These are phyloP conservation scores for Acipenser transmontanus DNA, from an alignment of 2,797 vertebrate genomes.

Conservation along the genomic window DNA sequence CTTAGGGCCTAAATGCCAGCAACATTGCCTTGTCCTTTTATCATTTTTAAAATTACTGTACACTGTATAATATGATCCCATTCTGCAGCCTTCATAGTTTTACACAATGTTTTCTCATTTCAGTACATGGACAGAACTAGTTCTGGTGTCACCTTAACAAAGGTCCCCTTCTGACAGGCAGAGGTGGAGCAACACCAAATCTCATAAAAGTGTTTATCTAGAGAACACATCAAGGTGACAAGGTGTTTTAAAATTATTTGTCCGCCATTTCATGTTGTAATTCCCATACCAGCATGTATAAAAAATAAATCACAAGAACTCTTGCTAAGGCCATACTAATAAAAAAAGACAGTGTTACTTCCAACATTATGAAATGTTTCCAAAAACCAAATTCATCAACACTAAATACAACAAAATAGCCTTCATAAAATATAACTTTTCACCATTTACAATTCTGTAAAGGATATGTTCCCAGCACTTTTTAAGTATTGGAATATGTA, in stretches of 20 bases:
- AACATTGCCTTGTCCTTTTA: conserved; percentile 47
- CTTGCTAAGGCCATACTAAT: conserved; percentile 87
- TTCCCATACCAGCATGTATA: background rate
- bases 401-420: conserved; percentile 91
- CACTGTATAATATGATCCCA: conserved; percentile 55
- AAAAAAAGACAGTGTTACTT: conserved; percentile 80
- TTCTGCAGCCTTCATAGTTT: conserved; percentile 62
- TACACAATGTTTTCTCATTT: conserved; percentile 47
- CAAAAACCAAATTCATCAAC: conserved; percentile 85
- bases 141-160: conserved; percentile 42
- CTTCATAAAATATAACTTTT: conserved; percentile 84
- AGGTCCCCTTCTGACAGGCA: too few species aligned
- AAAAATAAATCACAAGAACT: conserved; percentile 65
- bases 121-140: conserved; percentile 53
- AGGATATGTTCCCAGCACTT: conserved; percentile 72
- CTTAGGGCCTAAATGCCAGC: conserved; percentile 64
- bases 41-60: conserved; percentile 48
- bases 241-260: too few species aligned
- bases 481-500: conserved; percentile 75
- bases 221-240: too few species aligned
- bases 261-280: too few species aligned
- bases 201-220: too few species aligned
- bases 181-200: too few species aligned
- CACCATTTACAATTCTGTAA: conserved; percentile 81
- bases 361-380: conserved; percentile 87